Conservation (phyloP, 2,888 invertebrate genomes). For the Glyphotaelius pellucidus region DNA sequence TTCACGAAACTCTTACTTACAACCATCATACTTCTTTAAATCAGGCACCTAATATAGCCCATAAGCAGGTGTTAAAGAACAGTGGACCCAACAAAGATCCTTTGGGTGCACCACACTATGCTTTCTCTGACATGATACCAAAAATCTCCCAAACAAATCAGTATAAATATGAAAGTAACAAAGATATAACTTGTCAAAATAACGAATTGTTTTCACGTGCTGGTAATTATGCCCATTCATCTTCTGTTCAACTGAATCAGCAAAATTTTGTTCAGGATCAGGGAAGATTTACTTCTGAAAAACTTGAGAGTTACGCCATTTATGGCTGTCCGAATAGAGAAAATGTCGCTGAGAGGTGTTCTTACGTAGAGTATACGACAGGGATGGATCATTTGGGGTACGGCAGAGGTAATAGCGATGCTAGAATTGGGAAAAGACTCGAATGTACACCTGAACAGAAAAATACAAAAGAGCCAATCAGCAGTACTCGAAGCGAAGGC, state of each 20-base stretch:
- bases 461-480: conserved; percentile 30
- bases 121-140: conserved; percentile 1
- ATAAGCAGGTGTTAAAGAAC: neutral
- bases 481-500: conserved; percentile 39
- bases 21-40: neutral
- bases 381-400: neutral
- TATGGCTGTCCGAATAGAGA: neutral
- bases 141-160: conserved; percentile 1
- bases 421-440: conserved; percentile 7
- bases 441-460: neutral
- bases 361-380: neutral
- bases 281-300: neutral
- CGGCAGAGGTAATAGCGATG: neutral
- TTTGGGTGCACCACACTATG: neutral
- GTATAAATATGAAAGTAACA: neutral
- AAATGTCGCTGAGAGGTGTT: neutral
- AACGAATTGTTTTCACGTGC: neutral
- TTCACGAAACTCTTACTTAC: conserved; percentile 41
- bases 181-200: neutral
- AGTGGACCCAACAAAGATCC: neutral
- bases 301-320: neutral
- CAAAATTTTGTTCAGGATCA: neutral
- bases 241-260: neutral
- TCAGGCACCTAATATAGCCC: neutral
- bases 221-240: neutral